A percentile compares a stretch with the other conserved stretches of the same genome.
Evolutionary conservation across 2,888 invertebrate genomes (phyloP).

Genomic region (Nipponacmea schrenckii): DNA sequence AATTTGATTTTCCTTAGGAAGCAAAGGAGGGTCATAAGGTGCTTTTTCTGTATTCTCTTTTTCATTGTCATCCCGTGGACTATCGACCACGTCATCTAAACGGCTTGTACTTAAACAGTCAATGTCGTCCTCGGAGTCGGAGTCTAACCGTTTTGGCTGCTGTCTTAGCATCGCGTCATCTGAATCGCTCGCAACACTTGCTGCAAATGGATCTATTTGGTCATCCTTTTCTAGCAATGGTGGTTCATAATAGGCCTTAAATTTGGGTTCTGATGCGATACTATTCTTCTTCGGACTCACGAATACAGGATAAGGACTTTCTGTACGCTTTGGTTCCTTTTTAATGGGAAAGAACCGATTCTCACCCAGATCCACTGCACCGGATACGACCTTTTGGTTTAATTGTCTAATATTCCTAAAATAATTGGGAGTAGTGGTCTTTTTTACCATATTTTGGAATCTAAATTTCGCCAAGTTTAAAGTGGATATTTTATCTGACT

Average conservation of each 20-base stretch:
- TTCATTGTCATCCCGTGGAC: too few relatives aligned
- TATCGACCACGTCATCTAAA: neutral
- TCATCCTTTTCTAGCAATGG: slow-evolving; percentile 51
- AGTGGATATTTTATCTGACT: neutral
- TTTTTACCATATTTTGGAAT: neutral
- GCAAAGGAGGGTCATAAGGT: neutral
- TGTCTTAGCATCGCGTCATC: neutral
- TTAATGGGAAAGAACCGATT: slow-evolving; percentile 21
- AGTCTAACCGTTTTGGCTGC: neutral
- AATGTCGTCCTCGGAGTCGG: neutral
- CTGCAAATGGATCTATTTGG: slow-evolving; percentile 29
- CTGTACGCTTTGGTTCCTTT: slow-evolving; percentile 3
- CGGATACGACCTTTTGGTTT: slow-evolving; percentile 50
- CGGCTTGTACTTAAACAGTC: neutral
- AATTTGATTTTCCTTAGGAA: slow-evolving; percentile 10
- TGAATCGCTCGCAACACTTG: neutral
- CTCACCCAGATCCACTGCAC: slow-evolving; percentile 37
- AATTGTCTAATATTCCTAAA: slow-evolving; percentile 53
- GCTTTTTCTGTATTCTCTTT: neutral
- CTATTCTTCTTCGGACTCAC: slow-evolving; percentile 54
- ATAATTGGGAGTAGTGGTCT: slow-evolving; percentile 37
- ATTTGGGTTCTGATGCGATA: slow-evolving; percentile 36
- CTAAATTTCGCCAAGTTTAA: neutral
- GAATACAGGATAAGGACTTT: slow-evolving; percentile 45
- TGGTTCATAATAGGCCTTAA: slow-evolving; percentile 51